phyloP scores from a whole-genome alignment of 2,797 vertebrate genomes.

The Jordanella pulchra region DNA sequence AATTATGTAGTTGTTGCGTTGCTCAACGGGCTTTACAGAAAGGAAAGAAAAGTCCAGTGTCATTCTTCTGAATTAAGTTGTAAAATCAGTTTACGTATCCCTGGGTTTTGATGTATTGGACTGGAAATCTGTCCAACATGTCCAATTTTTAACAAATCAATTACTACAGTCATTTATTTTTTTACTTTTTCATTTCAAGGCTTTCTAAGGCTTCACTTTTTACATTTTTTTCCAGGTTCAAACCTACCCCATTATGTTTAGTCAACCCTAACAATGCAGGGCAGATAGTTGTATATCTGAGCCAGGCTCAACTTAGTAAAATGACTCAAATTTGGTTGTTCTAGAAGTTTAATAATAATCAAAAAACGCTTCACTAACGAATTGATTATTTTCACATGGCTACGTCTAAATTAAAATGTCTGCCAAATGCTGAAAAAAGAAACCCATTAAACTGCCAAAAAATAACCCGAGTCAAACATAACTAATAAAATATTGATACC shows the following conservation, averaged over 20 bases:
- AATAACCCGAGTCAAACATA: conserved; percentile 17
- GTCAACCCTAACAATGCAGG: too few species aligned
- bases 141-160: not conserved
- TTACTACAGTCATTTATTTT: not conserved
- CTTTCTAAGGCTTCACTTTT: too few species aligned
- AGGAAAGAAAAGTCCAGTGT: too few species aligned
- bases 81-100: too few species aligned
- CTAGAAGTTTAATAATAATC: not conserved
- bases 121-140: too few species aligned
- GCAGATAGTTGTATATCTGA: not conserved
- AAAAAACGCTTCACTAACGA: not conserved
- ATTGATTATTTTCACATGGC: not conserved
- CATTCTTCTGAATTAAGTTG: too few species aligned
- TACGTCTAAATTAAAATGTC: not conserved
- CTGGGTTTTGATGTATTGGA: too few species aligned
- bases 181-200: not conserved
- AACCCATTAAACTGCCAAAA: conserved; percentile 8
- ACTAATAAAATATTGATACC: conserved; percentile 25
- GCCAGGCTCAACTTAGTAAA: not conserved
- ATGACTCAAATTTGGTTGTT: not conserved
- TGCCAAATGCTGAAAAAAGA: conserved; percentile 20
- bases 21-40: too few species aligned
- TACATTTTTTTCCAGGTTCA: not conserved
- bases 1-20: too few species aligned
- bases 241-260: not conserved